Evolutionary conservation across 2,888 invertebrate genomes (phyloP).

Genomic region (Electrophaes corylata): DNA sequence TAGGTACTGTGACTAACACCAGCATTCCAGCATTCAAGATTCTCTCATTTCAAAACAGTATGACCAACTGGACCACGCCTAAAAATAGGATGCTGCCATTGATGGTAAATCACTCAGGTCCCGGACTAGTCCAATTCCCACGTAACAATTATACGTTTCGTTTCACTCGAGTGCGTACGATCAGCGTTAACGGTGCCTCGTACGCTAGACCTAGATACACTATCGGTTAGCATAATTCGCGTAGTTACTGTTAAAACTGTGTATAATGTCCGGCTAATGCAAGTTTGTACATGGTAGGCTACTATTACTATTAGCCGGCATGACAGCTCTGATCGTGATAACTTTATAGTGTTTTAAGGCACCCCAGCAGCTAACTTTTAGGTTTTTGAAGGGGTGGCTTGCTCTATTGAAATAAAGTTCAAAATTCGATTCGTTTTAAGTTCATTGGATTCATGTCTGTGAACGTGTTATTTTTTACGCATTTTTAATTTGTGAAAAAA

Average conservation of each 20-base stretch:
- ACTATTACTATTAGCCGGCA: no score
- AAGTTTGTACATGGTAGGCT: not conserved
- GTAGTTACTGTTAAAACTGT: conserved; percentile 7
- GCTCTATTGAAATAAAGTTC: no score
- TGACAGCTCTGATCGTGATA: not conserved
- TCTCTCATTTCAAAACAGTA: no score
- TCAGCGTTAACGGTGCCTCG: conserved; percentile 46
- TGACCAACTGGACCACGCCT: not conserved
- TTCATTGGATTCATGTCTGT: no score
- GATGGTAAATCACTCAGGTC: conserved; percentile 35
- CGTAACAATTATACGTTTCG: conserved; percentile 58
- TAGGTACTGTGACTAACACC: no score
- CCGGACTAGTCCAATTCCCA: conserved; percentile 55
- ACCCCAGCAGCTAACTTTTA: no score
- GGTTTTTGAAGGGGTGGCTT: no score
- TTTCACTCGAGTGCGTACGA: conserved; percentile 44
- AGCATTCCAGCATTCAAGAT: no score
- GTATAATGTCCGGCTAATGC: conserved; percentile 10
- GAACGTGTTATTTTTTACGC: no score
- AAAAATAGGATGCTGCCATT: conserved; percentile 15
- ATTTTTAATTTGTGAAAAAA: no score
- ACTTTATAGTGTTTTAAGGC: no score
- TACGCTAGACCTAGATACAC: conserved; percentile 49
- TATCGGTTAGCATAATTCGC: conserved; percentile 35
- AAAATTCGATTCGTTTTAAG: no score